Base-by-base conservation (phyloP, 1,140 invertebrate species). In the Teleogryllus occipitalis region DNA sequence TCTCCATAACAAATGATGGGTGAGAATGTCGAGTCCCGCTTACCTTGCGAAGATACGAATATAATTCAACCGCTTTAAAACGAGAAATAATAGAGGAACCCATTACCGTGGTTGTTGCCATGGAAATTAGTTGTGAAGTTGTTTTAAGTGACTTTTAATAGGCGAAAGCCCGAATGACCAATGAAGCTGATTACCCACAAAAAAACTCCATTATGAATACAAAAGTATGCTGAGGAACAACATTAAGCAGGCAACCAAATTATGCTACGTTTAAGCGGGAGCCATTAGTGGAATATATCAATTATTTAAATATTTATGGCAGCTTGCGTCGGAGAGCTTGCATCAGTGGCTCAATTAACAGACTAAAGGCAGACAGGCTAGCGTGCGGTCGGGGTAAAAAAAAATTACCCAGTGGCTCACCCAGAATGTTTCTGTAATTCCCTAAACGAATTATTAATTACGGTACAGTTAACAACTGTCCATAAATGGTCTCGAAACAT, bases 71-170 rank as follows among this genome's bases (percentile, higher is more conserved):
- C 18, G 54, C 18, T 65, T 65, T 65, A 65, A 18, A 65, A 65
- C 54, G 10, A 65, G 54, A 65, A 65, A 65, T 65, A 65, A 65
- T 65, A 65, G 54, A 65, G 10, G 10, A 18, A 65, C 54, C 54
- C 54, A 65, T 65, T 65, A 65, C 54, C 10, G 54, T 14, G 10
- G 10, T 14, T 65, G 10, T 65, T 65, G 10, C 54, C 54, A 65
- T 65, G 54, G 54, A 65, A 65, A 65, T 65, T 65, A 65, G 54
- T 65, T 65, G 54, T 14, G 54, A 14, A 65, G 54, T 65, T 65
- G 54, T 65, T 65, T 65, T 65, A 65, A 65, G 54, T 65, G 54
- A 65, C 10, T 65, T 65, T 65, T 65, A 65, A 65, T 65, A 65
- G 54, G 54, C 54, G 54, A 65, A 65, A 65, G 54, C 54, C 27